These are phyloP conservation scores for Drosophila chauvacae DNA, from an alignment of 1,140 invertebrate species.

Conservation along the genomic window DNA sequence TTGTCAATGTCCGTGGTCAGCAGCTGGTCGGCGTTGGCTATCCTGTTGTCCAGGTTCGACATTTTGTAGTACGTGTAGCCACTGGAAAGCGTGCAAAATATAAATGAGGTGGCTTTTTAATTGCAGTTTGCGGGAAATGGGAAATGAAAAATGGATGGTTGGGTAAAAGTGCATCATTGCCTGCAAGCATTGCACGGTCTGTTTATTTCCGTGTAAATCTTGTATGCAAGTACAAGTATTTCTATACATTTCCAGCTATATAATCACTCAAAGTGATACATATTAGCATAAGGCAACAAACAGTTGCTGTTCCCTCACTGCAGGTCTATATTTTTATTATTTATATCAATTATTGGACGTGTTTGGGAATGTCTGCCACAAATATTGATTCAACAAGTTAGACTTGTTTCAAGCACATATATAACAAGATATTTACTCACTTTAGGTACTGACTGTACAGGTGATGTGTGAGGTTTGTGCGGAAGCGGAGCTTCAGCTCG, in stretches of 20 bases:
- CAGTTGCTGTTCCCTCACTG: neutral
- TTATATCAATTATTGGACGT: neutral
- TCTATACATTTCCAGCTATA: neutral
- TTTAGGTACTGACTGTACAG: slow-evolving; percentile 96
- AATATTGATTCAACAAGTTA: neutral
- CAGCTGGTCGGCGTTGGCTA: slow-evolving; percentile 98
- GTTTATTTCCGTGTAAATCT: neutral
- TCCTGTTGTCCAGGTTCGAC: slow-evolving; percentile 96
- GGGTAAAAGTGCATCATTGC: neutral
- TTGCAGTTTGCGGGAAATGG: neutral
- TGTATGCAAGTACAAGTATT: neutral
- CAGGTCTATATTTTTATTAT: neutral
- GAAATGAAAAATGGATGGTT: neutral
- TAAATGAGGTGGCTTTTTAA: no score
- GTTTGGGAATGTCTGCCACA: no score
- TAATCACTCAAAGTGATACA: slow-evolving; percentile 3
- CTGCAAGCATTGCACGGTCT: neutral
- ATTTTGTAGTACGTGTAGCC: slow-evolving; percentile 99
- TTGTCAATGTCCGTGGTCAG: slow-evolving; percentile 98
- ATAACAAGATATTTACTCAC: slow-evolving; percentile 87
- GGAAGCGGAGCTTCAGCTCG: slow-evolving; percentile 95
- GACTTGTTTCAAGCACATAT: slow-evolving; percentile 6
- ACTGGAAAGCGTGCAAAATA: slow-evolving; percentile 84
- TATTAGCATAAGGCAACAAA: neutral
- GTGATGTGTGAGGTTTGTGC: slow-evolving; percentile 94